Percentiles rank a stretch among this genome's conserved stretches.
Evolutionary conservation across 2,113 vertebrate species (phyloP).

Genomic region (Oreochromis aureus): DNA sequence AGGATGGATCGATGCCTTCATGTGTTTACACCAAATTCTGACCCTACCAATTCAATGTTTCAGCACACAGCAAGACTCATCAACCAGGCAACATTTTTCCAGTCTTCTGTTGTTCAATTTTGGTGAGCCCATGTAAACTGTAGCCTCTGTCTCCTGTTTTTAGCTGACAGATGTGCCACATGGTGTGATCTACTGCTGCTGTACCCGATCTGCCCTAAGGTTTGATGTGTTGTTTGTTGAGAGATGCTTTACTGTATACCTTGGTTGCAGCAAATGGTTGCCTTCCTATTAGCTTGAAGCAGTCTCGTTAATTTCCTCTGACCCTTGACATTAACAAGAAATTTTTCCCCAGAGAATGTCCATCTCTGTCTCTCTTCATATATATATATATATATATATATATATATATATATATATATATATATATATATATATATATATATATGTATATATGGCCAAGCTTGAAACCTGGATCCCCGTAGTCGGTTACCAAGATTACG

Average conservation of each 20-base stretch:
- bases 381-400: fast-evolving
- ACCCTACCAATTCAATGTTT: not conserved
- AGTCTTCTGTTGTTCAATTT: not conserved
- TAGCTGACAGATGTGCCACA: not conserved
- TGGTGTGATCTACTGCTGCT: not conserved
- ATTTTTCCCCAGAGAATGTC: not conserved
- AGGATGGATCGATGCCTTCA: not conserved
- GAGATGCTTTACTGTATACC: not conserved
- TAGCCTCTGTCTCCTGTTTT: not conserved
- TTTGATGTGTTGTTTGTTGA: not conserved
- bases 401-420: not conserved
- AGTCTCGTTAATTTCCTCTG: not conserved
- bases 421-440: not conserved
- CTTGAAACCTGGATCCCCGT: too few species aligned
- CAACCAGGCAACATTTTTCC: not conserved
- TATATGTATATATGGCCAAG: not conserved
- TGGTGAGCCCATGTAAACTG: not conserved
- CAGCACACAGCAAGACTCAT: not conserved
- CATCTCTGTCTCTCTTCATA: not conserved
- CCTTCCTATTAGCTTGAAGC: not conserved
- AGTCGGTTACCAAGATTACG: too few species aligned
- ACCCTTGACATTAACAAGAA: not conserved
- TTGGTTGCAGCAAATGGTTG: not conserved
- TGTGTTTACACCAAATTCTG: not conserved
- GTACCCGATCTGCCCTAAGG: not conserved